Evolutionary conservation across 1,140 invertebrate species (phyloP), one percentile per base, ranked within the genome.

Genomic region (Wasmannia auropunctata): DNA sequence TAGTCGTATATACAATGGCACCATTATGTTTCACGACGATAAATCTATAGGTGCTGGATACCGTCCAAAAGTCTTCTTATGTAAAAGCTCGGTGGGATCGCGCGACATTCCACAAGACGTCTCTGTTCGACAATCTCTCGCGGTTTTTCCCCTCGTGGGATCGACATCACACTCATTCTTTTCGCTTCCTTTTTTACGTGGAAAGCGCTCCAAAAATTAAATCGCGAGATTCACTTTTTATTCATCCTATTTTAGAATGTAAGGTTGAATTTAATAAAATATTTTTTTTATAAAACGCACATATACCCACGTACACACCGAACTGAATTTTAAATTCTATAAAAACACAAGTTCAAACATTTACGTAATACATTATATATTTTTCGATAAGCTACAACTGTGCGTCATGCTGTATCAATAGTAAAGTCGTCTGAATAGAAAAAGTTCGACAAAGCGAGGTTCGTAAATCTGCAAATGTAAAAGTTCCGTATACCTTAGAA

Each of bases 51-150:
- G 10, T n/a, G 5, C n/a, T 85, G 84, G 75, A 79, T 67, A 25
- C 62, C 37, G 1, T 80, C 84, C 84, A 85, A 85, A 81, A 85
- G 62, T 85, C 40, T 85, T 80, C 46, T 65, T 80, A 62, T n/a
- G 37, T 40, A 60, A 51, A 58, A 81, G 34, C 56, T 49, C 46
- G 6, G 43, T 37, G 10, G 43, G 43, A 62, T 76, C 70, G 40
- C 22, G 16, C 40, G 81, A 62, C 28, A 76, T 76, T 63, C 34
- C 46, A 76, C 46, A 85, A 46, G 56, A 85, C 70, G 40, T 85
- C 34, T 76, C 65, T 46, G 65, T 81, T 81, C 65, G 25, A 81
- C 34, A 81, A 81, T 81, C 51, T 72, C 25, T 70, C 37, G 79
- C 19, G 37, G 49, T 58, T 81, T 72, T 72, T 72, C 19, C 31